A percentile compares a stretch with the other conserved stretches of the same genome.
Evolutionary conservation across 2,888 invertebrate species (phyloP).

Genomic region (Sericinus montela): DNA sequence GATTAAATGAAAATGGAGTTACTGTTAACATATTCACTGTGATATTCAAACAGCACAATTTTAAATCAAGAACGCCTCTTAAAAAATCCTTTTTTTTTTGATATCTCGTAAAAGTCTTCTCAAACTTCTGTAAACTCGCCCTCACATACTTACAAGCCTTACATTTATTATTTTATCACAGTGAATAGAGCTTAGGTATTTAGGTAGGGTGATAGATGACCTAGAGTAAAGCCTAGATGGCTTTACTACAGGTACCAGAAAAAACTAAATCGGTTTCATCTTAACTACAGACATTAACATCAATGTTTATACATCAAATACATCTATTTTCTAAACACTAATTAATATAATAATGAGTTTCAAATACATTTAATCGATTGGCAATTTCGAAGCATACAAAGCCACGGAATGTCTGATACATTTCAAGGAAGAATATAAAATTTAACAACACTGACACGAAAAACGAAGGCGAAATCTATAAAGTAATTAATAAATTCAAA

Average conservation of each 20-base stretch:
- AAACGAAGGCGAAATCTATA: neutral
- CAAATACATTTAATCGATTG: slow-evolving; percentile 29
- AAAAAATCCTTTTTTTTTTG: slow-evolving; percentile 2
- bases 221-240: slow-evolving; percentile 16
- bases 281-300: slow-evolving; percentile 11
- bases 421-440: slow-evolving; percentile 6
- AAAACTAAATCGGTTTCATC: slow-evolving; percentile 4
- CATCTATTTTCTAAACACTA: slow-evolving; percentile 17
- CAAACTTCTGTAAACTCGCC: slow-evolving; percentile 17
- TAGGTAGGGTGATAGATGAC: slow-evolving; percentile 26
- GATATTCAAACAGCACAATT: slow-evolving; percentile 14
- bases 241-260: neutral
- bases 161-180: slow-evolving; percentile 50
- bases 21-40: slow-evolving; percentile 16
- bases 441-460: neutral
- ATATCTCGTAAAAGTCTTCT: slow-evolving; percentile 7
- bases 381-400: slow-evolving; percentile 39
- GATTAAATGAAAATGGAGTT: slow-evolving; percentile 6
- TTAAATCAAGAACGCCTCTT: slow-evolving; percentile 4
- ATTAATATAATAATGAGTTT: slow-evolving; percentile 11
- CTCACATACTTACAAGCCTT: slow-evolving; percentile 23
- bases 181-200: slow-evolving; percentile 51
- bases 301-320: slow-evolving; percentile 10
- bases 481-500: neutral
- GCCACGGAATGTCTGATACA: slow-evolving; percentile 43